Base-by-base conservation (phyloP, 2,888 invertebrate genomes). In the Aleiodes testaceus region DNA sequence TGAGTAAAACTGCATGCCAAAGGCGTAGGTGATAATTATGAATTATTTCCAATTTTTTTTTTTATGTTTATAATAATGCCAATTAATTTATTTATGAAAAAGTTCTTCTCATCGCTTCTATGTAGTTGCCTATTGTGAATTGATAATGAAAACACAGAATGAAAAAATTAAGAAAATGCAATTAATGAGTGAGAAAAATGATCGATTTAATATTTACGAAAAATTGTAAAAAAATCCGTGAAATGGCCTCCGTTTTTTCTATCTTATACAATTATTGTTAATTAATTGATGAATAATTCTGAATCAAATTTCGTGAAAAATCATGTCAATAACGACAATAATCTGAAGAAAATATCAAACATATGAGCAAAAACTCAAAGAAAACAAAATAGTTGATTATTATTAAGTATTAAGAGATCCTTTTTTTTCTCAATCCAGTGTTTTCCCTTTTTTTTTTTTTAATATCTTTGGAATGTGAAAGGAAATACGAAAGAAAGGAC, bases 321-420 rank as follows among this genome's bases (percentile, higher is more conserved):
- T 36, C 18, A 11, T 42, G 59, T 59, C 59, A 59, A 59, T 59
- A 59, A 42, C 66, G 75, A 77, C 75, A 77, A 77, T 75, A 77
- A 75, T 76, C 73, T 72, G 52, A 70, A 64, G 26, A 53, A 50
- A 74, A 68, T 66, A 72, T 74, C 61, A 68, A 74, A 74, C 61
- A 49, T 61, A 53, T 64, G 77, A 77, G 75, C 73, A 67, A 66
- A 26, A 67, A 70, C 70, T 69, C 69, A 76, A 75, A 74, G 44
- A 22, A 49, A 67, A 55, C 59, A 53, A 69, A 50, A 59, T 59
- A 67, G 55, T 67, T 22, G 30, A 22, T 67, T 55, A 59, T 67
- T 59, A 14, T 55, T 47, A 67, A 12, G 47, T 7, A 16, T 47
- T 16, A 16, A 47, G 16, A 16, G 20, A 45, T 36, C 36, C 63